A percentile compares a stretch with the other conserved stretches of the same genome.
phyloP scores from a whole-genome alignment of 2,797 vertebrate genomes.

The Etheostoma nigrum region DNA sequence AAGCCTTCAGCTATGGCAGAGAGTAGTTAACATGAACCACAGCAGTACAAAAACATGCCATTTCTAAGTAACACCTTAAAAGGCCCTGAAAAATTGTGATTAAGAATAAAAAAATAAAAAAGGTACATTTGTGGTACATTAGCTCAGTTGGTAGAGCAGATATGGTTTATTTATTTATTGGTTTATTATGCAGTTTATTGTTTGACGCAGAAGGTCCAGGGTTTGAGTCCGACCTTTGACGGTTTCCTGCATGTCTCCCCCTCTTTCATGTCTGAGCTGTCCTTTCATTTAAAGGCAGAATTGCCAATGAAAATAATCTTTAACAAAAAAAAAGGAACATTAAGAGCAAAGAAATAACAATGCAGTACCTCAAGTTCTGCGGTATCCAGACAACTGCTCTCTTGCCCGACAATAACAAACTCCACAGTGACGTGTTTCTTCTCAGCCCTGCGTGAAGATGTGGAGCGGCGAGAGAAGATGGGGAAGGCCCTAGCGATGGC shows the following conservation, averaged over 20 bases:
- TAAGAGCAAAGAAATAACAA: neutral
- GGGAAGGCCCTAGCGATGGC: conserved; percentile 96
- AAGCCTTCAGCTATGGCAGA: conserved; percentile 10
- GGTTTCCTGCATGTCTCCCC: too few relatives aligned
- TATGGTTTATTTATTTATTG: too few relatives aligned
- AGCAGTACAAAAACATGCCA: neutral
- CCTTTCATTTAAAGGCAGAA: too few relatives aligned
- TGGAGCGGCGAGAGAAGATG: conserved; percentile 92
- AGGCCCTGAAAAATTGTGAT: neutral
- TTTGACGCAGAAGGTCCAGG: too few relatives aligned
- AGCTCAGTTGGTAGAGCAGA: too few relatives aligned
- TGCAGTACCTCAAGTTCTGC: conserved; percentile 87
- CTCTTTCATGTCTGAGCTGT: too few relatives aligned
- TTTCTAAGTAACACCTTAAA: neutral
- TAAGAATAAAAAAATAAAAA: neutral
- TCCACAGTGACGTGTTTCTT: conserved; percentile 92
- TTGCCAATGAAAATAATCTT: too few relatives aligned
- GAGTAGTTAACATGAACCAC: neutral
- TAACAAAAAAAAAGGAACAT: neutral
- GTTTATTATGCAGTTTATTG: too few relatives aligned
- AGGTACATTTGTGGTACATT: neutral
- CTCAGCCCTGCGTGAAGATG: conserved; percentile 86
- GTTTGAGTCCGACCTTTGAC: too few relatives aligned
- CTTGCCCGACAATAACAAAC: conserved; percentile 91
- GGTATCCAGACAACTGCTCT: conserved; percentile 87